Conservation (phyloP, 1,140 invertebrate genomes). For the Sycophila sp. region DNA sequence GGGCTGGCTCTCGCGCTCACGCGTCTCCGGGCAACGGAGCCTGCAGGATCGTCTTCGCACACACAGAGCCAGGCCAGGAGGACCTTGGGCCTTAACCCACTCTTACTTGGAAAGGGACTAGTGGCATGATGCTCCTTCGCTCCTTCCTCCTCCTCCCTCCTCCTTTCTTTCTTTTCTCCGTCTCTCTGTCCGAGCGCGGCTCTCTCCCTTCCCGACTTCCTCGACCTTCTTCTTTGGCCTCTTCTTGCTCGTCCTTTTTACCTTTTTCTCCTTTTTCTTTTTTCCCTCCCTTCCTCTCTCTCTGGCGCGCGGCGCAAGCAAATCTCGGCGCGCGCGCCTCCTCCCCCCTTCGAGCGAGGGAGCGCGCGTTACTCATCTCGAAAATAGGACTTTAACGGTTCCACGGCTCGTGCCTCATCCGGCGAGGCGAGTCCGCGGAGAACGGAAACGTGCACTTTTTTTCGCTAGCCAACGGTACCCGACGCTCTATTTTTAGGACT, state of each 20-base stretch:
- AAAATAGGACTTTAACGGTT: slow-evolving; percentile 41
- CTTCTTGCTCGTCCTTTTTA: slow-evolving; percentile 10
- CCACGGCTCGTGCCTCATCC: background rate
- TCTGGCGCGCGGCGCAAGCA: background rate
- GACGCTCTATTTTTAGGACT: slow-evolving; percentile 2
- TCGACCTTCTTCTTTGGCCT: slow-evolving; percentile 24
- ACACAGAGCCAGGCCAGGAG: slow-evolving; percentile 45
- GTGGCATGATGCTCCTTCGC: slow-evolving; percentile 46
- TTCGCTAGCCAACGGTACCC: slow-evolving; percentile 8
- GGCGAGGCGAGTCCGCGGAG: slow-evolving; percentile 10
- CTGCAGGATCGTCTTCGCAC: slow-evolving; percentile 51
- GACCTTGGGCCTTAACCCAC: slow-evolving; percentile 66
- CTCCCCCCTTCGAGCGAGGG: background rate
- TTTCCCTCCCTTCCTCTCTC: background rate
- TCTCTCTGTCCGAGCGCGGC: background rate
- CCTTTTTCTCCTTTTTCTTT: background rate
- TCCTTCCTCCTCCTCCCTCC: slow-evolving; percentile 6
- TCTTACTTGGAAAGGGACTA: slow-evolving; percentile 63
- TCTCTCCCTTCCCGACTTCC: background rate
- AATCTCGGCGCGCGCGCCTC: slow-evolving; percentile 13
- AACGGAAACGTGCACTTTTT: slow-evolving; percentile 25
- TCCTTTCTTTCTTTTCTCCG: background rate
- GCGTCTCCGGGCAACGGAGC: slow-evolving; percentile 2
- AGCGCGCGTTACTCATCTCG: slow-evolving; percentile 34
- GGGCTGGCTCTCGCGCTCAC: background rate